Conservation (phyloP, 2,797 vertebrate species). For the Steatocranus sp. region DNA sequence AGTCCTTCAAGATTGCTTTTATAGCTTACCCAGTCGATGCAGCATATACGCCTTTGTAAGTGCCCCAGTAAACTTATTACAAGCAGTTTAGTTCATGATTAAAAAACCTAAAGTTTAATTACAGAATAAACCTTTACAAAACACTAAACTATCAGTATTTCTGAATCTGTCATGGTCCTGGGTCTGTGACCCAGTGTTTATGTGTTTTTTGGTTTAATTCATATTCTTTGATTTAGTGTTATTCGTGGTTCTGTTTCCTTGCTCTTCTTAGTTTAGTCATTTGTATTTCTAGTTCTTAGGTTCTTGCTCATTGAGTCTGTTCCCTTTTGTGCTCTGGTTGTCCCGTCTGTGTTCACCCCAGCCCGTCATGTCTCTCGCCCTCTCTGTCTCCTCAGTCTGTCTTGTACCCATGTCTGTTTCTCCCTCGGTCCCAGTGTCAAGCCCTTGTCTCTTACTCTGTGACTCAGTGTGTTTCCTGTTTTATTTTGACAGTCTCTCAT, state of each 20-base stretch:
- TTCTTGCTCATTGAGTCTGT: background rate
- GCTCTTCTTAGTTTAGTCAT: background rate
- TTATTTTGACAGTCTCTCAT: background rate
- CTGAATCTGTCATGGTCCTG: background rate
- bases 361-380: accelerated
- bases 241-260: accelerated
- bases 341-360: background rate
- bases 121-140: background rate
- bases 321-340: background rate
- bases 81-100: background rate
- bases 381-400: background rate
- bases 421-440: background rate
- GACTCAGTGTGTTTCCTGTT: background rate
- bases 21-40: background rate
- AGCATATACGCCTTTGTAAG: background rate
- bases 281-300: background rate
- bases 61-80: background rate
- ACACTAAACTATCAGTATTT: background rate
- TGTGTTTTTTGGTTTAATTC: background rate
- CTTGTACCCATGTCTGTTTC: background rate
- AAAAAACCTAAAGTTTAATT: background rate
- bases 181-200: background rate
- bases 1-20: background rate
- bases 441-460: background rate
- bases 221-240: background rate